These are phyloP conservation scores for Barbus barbus DNA, from an alignment of 2,113 vertebrate genomes.

Conservation along the genomic window DNA sequence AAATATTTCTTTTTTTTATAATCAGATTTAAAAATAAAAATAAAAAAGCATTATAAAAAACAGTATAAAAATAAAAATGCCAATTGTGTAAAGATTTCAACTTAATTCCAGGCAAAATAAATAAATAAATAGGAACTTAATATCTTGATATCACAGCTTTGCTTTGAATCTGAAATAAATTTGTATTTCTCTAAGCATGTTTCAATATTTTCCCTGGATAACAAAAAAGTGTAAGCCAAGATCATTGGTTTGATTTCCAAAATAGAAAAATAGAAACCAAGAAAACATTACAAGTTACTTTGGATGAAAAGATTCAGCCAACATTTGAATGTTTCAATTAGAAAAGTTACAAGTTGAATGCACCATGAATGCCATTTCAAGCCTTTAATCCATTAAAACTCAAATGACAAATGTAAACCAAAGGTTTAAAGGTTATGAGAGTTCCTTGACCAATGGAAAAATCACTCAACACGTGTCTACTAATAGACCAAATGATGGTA, in stretches of 20 bases:
- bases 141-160: background rate
- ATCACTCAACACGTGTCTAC: background rate
- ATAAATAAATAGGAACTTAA: background rate
- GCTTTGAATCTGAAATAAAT: background rate
- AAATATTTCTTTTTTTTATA: too few relatives aligned
- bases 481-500: background rate
- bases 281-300: background rate
- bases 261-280: background rate
- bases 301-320: background rate
- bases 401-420: background rate
- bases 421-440: background rate
- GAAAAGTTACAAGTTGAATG: too few relatives aligned
- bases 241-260: background rate
- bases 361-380: background rate
- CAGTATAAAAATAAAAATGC: background rate
- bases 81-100: background rate
- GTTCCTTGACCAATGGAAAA: background rate
- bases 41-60: background rate
- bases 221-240: background rate
- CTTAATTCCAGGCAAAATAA: background rate
- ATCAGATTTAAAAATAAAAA: too few relatives aligned
- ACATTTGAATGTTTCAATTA: background rate
- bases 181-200: too few relatives aligned
- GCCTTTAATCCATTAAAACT: background rate
- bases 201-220: background rate